phyloP scores from a whole-genome alignment of 2,113 vertebrate species.

The Gadus chalcogrammus region DNA sequence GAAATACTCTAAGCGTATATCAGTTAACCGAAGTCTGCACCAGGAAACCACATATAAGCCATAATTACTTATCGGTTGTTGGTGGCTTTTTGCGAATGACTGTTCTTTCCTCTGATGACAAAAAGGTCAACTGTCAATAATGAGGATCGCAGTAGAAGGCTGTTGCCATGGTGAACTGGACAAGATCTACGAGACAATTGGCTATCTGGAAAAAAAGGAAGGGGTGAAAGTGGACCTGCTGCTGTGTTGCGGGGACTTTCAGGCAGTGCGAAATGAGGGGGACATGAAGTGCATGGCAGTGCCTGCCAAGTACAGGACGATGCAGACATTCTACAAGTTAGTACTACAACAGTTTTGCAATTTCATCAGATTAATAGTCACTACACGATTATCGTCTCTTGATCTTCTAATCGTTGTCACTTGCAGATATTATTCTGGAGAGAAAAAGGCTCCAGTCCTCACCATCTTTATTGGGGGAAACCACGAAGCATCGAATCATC shows the following conservation, averaged over 20 bases:
- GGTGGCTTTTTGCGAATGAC: no score
- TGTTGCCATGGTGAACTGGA: constrained; percentile 96
- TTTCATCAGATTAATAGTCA: background rate
- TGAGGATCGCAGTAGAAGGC: constrained; percentile 93
- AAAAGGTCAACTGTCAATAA: constrained; percentile 41
- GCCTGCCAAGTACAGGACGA: constrained; percentile 87
- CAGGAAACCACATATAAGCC: no score
- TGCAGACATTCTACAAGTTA: constrained; percentile 96
- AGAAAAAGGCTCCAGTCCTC: constrained; percentile 90
- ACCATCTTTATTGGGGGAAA: constrained; percentile 97
- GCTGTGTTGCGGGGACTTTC: constrained; percentile 93
- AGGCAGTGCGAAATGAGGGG: constrained; percentile 92
- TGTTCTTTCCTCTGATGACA: no score
- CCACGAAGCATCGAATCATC: constrained; percentile 93
- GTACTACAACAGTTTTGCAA: constrained; percentile 14
- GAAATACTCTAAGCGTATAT: no score
- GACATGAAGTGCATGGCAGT: constrained; percentile 95
- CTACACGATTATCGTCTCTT: background rate
- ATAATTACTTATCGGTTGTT: no score
- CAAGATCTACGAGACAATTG: constrained; percentile 92
- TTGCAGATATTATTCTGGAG: constrained; percentile 91
- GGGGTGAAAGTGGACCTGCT: constrained; percentile 80
- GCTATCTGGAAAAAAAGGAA: constrained; percentile 80
- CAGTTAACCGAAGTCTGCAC: no score
- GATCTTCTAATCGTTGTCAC: background rate